Conservation (phyloP, 2,113 vertebrate species). For the Heptranchias perlo region DNA sequence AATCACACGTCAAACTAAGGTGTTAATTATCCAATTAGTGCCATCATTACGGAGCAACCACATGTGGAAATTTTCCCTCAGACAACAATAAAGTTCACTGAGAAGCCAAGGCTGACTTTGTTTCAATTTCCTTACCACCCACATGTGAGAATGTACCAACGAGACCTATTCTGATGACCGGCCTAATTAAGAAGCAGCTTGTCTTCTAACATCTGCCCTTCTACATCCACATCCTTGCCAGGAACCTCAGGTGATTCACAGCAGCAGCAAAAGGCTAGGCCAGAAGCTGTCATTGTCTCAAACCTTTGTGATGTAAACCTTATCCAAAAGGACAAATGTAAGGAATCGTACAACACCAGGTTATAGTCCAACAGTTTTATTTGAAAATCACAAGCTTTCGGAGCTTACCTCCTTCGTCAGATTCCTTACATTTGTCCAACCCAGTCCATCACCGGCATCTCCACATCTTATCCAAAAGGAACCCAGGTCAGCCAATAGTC, state of each 20-base stretch:
- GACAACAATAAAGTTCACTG: background rate
- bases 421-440: no score
- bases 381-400: no score
- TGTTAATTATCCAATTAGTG: background rate
- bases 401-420: no score
- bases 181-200: background rate
- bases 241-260: background rate
- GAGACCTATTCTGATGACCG: background rate
- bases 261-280: background rate
- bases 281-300: background rate
- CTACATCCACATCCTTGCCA: background rate
- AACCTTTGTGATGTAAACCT: background rate
- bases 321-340: no score
- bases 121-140: background rate
- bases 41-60: background rate
- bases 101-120: background rate
- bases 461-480: no score
- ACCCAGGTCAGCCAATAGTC: background rate
- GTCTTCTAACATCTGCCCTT: background rate
- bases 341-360: no score
- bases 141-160: background rate
- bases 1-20: background rate
- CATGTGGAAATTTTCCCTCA: background rate
- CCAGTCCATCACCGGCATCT: no score
- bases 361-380: no score